These are phyloP conservation scores for Mus spretus DNA, from an alignment of 2,797 vertebrate genomes.

Conservation along the genomic window DNA sequence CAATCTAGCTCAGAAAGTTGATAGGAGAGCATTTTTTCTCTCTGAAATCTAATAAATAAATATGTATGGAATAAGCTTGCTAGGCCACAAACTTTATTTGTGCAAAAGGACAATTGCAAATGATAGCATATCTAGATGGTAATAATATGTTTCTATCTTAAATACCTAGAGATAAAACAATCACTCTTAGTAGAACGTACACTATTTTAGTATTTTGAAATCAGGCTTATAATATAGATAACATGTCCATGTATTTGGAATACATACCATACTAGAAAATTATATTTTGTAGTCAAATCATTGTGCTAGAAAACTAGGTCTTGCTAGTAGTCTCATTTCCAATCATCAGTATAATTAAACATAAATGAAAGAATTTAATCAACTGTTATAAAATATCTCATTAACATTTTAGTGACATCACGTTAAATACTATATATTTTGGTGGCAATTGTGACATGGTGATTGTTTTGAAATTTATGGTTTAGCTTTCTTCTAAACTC, in stretches of 20 bases:
- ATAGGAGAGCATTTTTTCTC: neutral
- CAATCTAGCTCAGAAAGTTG: neutral
- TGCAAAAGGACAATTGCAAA: neutral
- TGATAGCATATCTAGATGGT: neutral
- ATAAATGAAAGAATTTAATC: neutral
- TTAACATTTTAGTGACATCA: slow-evolving; percentile 26
- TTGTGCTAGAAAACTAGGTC: neutral
- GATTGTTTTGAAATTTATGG: neutral
- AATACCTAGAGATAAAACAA: neutral
- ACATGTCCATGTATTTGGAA: neutral
- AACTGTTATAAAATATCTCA: neutral
- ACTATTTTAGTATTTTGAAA: neutral
- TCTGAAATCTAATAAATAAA: neutral
- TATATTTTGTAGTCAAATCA: neutral
- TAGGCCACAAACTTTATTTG: neutral
- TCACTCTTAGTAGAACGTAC: neutral
- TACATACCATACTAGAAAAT: slow-evolving; percentile 7
- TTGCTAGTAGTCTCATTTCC: slow-evolving; percentile 16
- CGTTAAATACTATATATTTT: neutral
- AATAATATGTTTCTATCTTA: neutral
- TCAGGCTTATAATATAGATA: neutral
- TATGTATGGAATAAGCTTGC: neutral
- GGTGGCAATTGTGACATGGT: neutral
- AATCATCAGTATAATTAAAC: neutral
- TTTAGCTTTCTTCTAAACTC: neutral